Base-by-base conservation (phyloP, 2,888 invertebrate genomes). In the Trisateles emortualis region DNA sequence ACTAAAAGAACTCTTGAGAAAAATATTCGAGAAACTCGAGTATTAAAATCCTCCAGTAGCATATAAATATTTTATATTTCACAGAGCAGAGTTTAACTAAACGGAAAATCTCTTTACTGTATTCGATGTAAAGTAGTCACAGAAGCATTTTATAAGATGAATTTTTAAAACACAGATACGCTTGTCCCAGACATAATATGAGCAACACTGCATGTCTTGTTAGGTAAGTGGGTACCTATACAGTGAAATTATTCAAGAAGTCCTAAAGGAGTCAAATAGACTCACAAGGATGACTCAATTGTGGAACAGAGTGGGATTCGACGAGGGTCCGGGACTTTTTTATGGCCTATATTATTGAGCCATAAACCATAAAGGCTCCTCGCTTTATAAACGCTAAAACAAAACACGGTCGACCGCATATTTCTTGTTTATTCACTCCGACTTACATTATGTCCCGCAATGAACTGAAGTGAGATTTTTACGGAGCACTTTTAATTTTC, bases 271-370 rank as follows among this genome's bases (percentile, higher is more conserved):
- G 76, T 73, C 68, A 75, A 74, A 81, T 78, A 82, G 81, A 79
- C 80, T 75, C 75, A 57, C 67, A 72, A 72, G 79, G 75, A 83
- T 80, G 83, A 81, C 86, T 88, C 87, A 86, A 88, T 87, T 86
- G 84, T 78, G 76, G 70, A 80, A 70, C 78, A 71, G 76, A 83
- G 80, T 78, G 77, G 81, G 79, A 82, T 80, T 72, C 78, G 68
- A 71, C 79, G 80, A 78, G 79, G 82, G 83, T 79, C 83, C 78
- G 80, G 78, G 76, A 74, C 71, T 79, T 82, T 87, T n/a, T 89
- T 88, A 89, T 79, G 84, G 74, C 73, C 88, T 79, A 83, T 86
- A 88, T 86, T 90, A 90, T 90, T 88, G 85, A 81, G 86, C 86
- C 72, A 88, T 90, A 89, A 90, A 87, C 87, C 86, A 88, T 89